phyloP scores from a whole-genome alignment of 2,888 invertebrate genomes.

The Polyploca ridens region DNA sequence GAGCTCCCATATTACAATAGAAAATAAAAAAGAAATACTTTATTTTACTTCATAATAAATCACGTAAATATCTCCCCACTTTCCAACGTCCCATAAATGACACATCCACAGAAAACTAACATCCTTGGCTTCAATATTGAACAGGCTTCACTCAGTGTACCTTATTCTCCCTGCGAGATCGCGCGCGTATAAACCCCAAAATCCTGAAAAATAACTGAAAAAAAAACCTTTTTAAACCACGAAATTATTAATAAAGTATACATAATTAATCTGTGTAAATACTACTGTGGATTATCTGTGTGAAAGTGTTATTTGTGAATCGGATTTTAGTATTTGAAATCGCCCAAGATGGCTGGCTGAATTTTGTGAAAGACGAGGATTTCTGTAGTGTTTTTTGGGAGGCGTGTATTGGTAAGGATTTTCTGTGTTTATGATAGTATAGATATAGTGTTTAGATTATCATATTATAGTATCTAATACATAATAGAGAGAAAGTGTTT shows the following conservation, averaged over 20 bases:
- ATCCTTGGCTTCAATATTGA: not conserved
- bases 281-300: not conserved
- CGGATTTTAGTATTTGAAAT: not conserved
- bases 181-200: not conserved
- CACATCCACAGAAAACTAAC: not conserved
- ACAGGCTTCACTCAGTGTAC: not conserved
- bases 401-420: too few relatives aligned
- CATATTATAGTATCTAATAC: too few relatives aligned
- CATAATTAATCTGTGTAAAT: not conserved
- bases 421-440: too few relatives aligned
- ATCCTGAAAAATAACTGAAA: not conserved
- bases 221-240: not conserved
- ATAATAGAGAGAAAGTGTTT: too few relatives aligned
- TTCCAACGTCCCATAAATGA: too few relatives aligned
- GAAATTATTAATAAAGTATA: not conserved
- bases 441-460: too few relatives aligned
- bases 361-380: not conserved
- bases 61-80: too few relatives aligned
- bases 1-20: too few relatives aligned
- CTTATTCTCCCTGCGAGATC: not conserved
- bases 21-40: too few relatives aligned
- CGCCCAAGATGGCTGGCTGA: constrained; percentile 2
- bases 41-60: too few relatives aligned
- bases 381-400: too few relatives aligned
- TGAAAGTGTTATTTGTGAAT: not conserved